These are phyloP conservation scores for Carterocephalus palaemon DNA, from an alignment of 2,888 invertebrate species.

Conservation along the genomic window DNA sequence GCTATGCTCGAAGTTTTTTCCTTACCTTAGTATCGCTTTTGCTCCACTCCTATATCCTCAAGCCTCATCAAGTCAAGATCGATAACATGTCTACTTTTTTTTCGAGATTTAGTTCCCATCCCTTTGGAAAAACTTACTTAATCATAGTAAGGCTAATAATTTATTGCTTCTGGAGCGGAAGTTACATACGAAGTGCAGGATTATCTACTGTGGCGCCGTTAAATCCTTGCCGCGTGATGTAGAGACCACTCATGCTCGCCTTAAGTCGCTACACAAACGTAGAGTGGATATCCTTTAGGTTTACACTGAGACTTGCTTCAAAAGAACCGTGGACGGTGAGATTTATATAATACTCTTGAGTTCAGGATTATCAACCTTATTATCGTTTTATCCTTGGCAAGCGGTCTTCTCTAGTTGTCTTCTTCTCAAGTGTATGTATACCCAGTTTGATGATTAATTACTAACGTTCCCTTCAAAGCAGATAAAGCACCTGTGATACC, in stretches of 20 bases:
- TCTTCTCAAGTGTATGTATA: background rate
- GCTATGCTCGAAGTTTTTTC: no score
- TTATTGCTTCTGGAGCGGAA: no score
- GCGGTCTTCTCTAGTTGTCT: background rate
- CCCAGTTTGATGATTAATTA: background rate
- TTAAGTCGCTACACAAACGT: conserved; percentile 36
- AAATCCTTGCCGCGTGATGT: conserved; percentile 42
- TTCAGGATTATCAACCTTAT: background rate
- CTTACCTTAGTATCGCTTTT: no score
- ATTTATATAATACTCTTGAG: conserved; percentile 26
- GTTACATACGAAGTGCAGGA: conserved; percentile 30
- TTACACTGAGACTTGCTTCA: background rate
- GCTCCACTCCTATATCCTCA: no score
- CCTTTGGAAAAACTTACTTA: no score
- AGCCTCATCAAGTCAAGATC: no score
- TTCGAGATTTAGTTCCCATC: no score
- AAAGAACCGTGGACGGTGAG: conserved; percentile 23
- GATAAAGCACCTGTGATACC: no score
- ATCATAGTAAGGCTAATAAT: no score
- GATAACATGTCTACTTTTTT: no score
- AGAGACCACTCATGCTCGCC: conserved; percentile 45
- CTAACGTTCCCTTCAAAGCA: background rate
- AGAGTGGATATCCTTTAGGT: conserved; percentile 2
- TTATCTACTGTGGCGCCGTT: conserved; percentile 43
- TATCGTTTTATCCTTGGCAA: background rate